Percentiles rank a stretch among this genome's conserved stretches.
Conservation (phyloP, 2,888 invertebrate genomes). For the Eugnorisma glareosa region DNA sequence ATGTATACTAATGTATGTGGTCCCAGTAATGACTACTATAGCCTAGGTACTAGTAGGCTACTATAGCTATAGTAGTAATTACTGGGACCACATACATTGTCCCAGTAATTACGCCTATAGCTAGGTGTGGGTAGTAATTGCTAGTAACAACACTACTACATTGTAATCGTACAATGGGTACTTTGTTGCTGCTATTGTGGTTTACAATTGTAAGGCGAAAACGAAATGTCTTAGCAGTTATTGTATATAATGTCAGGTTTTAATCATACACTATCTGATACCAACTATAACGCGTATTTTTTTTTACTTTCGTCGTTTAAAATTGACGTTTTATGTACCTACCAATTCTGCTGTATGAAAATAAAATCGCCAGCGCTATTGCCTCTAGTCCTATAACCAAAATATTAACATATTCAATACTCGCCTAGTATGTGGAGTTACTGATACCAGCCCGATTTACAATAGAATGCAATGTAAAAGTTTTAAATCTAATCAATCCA, state of each 20-base stretch:
- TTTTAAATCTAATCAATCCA: not conserved
- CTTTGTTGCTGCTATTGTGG: not conserved
- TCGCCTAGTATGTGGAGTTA: not conserved
- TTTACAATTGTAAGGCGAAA: not conserved
- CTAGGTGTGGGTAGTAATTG: slow-evolving; percentile 4
- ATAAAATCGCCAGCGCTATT: not conserved
- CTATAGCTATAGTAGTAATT: no score
- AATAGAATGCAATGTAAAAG: not conserved
- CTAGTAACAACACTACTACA: slow-evolving; percentile 8
- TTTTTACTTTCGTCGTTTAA: no score
- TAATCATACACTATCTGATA: not conserved
- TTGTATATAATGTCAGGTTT: not conserved
- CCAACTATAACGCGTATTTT: no score
- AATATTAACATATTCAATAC: not conserved
- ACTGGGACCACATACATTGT: no score
- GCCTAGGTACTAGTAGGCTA: no score
- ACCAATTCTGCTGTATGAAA: not conserved
- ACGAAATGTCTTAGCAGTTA: not conserved
- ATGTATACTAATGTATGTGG: not conserved
- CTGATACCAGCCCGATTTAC: not conserved
- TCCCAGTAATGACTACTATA: slow-evolving; percentile 2
- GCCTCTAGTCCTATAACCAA: not conserved
- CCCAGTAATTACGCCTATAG: slow-evolving; percentile 5
- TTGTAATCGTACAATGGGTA: not conserved
- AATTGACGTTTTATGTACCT: no score